Conservation (phyloP, 2,888 invertebrate species). For the Philereme transversata region DNA sequence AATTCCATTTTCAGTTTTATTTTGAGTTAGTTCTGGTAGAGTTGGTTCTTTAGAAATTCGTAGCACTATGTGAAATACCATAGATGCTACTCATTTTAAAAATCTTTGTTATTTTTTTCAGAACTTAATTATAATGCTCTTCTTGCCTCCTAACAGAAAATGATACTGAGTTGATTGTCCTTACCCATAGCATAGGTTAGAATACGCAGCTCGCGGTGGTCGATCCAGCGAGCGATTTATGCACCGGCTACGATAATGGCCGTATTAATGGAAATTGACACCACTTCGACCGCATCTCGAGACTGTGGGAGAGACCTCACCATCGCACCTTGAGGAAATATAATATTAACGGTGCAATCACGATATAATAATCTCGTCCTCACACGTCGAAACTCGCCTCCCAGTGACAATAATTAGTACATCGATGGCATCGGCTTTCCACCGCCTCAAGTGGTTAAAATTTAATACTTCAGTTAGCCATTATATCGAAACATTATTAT, state of each 20-base stretch:
- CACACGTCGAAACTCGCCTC: slow-evolving; percentile 65
- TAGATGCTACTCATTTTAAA: too few species aligned
- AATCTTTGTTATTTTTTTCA: too few species aligned
- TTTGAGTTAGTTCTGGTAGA: too few species aligned
- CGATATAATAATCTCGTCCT: slow-evolving; percentile 72
- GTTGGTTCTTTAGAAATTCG: too few species aligned
- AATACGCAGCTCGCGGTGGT: slow-evolving; percentile 55
- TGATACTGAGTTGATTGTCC: slow-evolving; percentile 18
- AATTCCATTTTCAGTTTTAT: too few species aligned
- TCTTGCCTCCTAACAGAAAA: not conserved
- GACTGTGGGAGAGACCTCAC: slow-evolving; percentile 51
- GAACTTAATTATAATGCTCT: too few species aligned
- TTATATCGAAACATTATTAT: slow-evolving; percentile 39
- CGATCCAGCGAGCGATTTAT: slow-evolving; percentile 71
- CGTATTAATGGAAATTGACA: slow-evolving; percentile 80
- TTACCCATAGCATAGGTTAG: slow-evolving; percentile 9
- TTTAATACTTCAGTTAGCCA: slow-evolving; percentile 44
- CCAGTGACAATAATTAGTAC: slow-evolving; percentile 65
- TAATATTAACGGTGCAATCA: slow-evolving; percentile 76
- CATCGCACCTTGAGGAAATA: slow-evolving; percentile 69
- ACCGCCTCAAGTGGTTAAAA: slow-evolving; percentile 45
- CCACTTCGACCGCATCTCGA: slow-evolving; percentile 48
- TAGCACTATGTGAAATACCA: too few species aligned
- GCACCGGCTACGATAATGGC: slow-evolving; percentile 68
- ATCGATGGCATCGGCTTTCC: slow-evolving; percentile 52